These are phyloP conservation scores for Cheilosia impressa DNA, from an alignment of 2,888 invertebrate species.

Conservation along the genomic window DNA sequence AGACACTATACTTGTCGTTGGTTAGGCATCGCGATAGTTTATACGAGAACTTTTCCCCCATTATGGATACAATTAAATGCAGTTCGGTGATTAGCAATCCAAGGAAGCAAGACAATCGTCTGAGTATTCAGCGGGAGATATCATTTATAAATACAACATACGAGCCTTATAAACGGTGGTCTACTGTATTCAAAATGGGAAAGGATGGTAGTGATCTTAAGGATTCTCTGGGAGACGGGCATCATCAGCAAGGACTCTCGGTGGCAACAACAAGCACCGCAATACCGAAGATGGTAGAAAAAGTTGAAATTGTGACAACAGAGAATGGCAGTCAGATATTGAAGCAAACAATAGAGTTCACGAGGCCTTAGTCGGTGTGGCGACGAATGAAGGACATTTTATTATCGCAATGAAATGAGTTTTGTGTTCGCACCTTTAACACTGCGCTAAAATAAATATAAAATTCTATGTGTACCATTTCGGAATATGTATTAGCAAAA, in stretches of 20 bases:
- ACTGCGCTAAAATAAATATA: conserved; percentile 19
- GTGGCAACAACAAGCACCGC: conserved; percentile 34
- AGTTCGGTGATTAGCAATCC: conserved; percentile 60
- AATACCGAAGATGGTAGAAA: conserved; percentile 43
- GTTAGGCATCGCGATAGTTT: conserved; percentile 28
- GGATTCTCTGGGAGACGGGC: conserved; percentile 14
- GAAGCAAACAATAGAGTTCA: conserved; percentile 60
- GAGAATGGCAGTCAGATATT: conserved; percentile 60
- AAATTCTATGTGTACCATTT: not conserved
- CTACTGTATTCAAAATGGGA: conserved; percentile 55
- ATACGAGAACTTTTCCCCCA: not conserved
- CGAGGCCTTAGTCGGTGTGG: conserved; percentile 20
- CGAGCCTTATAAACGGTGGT: conserved; percentile 64
- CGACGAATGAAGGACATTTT: not conserved
- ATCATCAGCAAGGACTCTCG: conserved; percentile 41
- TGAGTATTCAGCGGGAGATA: conserved; percentile 57
- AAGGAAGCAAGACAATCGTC: conserved; percentile 36
- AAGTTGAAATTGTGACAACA: conserved; percentile 49
- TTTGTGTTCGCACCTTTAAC: conserved; percentile 49
- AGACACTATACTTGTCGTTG: conserved; percentile 22
- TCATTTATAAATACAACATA: conserved; percentile 62
- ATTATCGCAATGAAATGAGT: not conserved
- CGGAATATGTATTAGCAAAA: not conserved
- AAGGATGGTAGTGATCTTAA: conserved; percentile 34
- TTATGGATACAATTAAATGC: conserved; percentile 60